Base-by-base conservation (phyloP, 2,888 invertebrate genomes). In the Alsophila aescularia region DNA sequence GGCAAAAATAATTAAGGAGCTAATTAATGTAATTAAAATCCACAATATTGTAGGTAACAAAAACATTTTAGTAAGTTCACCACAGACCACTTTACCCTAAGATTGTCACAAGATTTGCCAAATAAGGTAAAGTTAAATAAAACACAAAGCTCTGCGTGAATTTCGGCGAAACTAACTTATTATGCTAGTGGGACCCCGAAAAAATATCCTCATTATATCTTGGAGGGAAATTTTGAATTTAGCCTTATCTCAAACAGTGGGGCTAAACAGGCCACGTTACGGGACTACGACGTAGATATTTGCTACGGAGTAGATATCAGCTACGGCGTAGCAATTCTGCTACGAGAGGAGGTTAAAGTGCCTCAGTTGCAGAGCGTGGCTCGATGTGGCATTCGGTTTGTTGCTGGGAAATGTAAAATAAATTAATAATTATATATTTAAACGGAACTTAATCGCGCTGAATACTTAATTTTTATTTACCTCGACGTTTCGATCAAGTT, bases 141-240 rank as follows among this genome's bases (percentile, higher is more conserved):
- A 65, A 41, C 47, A 5, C 40, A 39, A 14, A 53, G 27, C 42
- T 53, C 41, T 29, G 42, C 39, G 37, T 12, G 47, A 52, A 62
- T 40, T 45, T 44, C 15, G 15, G 35, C 21, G n/a, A 56, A 45
- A 56, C 55, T 50, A 70, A 66, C 67, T 79, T 75, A 73, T 67
- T 76, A 84, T 81, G 76, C 81, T 71, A 74, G 73, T 74, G 68
- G 64, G 70, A 64, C 62, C 65, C 40, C 69, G 73, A 73, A 80
- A 85, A 85, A 79, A 83, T 79, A 77, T 77, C 72, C 81, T 81
- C 85, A 85, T 87, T 85, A 83, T 86, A 87, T 87, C 88, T 83
- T 36, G 72, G 68, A 52, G 52, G 66, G 63, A 70, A 85, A 79
- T 81, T 83, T 75, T 69, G 77, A 73, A 79, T 79, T 78, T 72